Base-by-base conservation (phyloP, 2,888 invertebrate species). In the Caenorhabditis wallacei region DNA sequence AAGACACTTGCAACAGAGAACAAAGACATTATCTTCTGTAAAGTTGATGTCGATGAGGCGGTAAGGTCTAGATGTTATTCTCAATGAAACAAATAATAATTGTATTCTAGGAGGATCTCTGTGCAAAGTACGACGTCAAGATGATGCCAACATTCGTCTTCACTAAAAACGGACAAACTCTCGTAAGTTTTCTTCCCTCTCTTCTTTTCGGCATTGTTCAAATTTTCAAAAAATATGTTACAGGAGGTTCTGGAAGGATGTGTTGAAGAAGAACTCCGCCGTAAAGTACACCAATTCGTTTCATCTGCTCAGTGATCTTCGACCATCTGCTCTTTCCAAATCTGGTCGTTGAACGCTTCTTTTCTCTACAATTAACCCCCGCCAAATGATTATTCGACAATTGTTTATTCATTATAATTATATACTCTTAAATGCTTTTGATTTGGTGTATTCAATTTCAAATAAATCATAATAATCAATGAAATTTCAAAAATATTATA, bases 131-230 rank as follows among this genome's bases (percentile, higher is more conserved):
- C 79, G 87, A 89, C 43, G 84, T 89, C 69, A 88, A 90, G 59
- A 89, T 91, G 54, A 91, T 91, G 91, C 91, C 91, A 37, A 91
- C 91, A 0, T 91, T 91, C 83, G 76, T 90, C 18, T 90, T 91
- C 76, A 83, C 91, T 51, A 91, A 90, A 70, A 87, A 90, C 57
- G 87, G 88, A 35, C 69, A 88, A 56, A 80, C 87, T 35, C 71
- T 88, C 24, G 90, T 89, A 51, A 85, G 88, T 84, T 5, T 13
- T 13, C 16, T 40, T 40, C 35, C 4, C 4, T 35, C 4, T 35
- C 35, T 7, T 35, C 10, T 35, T 35, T 35, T 37, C n/a, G n/a
- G n/a, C n/a, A n/a, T n/a, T n/a, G n/a, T n/a, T 48, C 8, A 26
- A 51, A 30, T 5, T 24, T 11, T 26, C 18, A 30, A n/a, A 22